These are phyloP conservation scores for Mormyrops attenuatus DNA, from an alignment of 2,797 vertebrate genomes.

Conservation along the genomic window DNA sequence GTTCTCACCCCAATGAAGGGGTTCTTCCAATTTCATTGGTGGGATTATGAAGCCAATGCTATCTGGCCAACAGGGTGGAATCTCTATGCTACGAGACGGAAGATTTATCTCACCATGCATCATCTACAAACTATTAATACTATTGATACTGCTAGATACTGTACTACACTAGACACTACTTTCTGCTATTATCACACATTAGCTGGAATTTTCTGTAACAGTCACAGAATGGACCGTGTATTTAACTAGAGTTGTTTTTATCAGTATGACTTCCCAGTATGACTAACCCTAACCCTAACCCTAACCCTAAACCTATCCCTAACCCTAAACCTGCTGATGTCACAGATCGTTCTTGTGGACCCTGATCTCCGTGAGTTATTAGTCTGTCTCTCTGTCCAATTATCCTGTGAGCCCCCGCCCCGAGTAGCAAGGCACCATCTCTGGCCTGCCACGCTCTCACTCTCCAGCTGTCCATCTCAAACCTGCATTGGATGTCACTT, in stretches of 20 bases:
- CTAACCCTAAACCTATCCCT: too few relatives aligned
- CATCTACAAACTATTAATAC: background rate
- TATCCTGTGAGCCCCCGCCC: background rate
- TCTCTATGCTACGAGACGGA: background rate
- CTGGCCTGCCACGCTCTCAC: background rate
- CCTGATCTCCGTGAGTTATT: background rate
- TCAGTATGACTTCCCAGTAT: background rate
- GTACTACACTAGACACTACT: background rate
- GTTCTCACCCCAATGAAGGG: conserved; percentile 16
- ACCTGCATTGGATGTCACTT: background rate
- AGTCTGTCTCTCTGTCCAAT: background rate
- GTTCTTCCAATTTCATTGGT: background rate
- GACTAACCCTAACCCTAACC: background rate
- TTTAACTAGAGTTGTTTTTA: background rate
- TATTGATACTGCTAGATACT: background rate
- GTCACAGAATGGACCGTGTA: background rate
- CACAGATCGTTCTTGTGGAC: background rate
- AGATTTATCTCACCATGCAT: background rate
- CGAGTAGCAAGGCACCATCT: background rate
- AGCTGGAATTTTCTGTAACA: background rate
- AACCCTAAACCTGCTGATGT: background rate
- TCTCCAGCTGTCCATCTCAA: background rate
- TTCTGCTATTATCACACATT: background rate
- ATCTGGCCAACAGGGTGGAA: conserved; percentile 1
- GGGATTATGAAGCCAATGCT: background rate